Conservation (phyloP, 2,113 vertebrate genomes). For the Vimba vimba region DNA sequence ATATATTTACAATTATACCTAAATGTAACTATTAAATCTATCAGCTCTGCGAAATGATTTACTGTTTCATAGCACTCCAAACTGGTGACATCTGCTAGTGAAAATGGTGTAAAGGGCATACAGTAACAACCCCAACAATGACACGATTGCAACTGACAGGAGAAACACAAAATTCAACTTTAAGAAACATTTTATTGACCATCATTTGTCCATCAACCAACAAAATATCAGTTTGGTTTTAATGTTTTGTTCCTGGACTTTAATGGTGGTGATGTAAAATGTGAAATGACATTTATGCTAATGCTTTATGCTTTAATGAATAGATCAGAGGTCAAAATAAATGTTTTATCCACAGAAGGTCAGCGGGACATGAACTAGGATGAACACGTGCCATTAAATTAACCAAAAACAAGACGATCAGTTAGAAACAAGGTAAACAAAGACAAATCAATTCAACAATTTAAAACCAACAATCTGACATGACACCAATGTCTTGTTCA, state of each 20-base stretch:
- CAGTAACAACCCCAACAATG: too few relatives aligned
- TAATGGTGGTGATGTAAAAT: constrained; percentile 65
- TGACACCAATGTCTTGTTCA: too few relatives aligned
- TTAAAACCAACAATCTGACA: background rate
- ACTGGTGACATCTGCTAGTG: too few relatives aligned
- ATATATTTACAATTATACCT: too few relatives aligned
- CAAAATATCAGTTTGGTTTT: constrained; percentile 45
- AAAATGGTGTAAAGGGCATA: too few relatives aligned
- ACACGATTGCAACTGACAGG: background rate
- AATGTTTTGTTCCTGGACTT: constrained; percentile 49
- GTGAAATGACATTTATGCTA: too few relatives aligned
- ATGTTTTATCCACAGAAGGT: background rate
- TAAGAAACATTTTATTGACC: constrained; percentile 64
- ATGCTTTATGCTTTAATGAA: background rate
- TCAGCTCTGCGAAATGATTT: too few relatives aligned
- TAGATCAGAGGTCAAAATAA: background rate
- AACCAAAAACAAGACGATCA: background rate
- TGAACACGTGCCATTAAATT: background rate
- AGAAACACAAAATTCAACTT: constrained; percentile 38
- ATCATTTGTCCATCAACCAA: constrained; percentile 67
- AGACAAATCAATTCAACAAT: background rate
- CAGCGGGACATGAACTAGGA: background rate
- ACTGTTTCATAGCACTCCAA: too few relatives aligned
- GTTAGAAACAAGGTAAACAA: too few relatives aligned
- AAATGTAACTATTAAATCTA: too few relatives aligned